phyloP scores from a whole-genome alignment of 2,113 vertebrate genomes.

The Ailurus styani region DNA sequence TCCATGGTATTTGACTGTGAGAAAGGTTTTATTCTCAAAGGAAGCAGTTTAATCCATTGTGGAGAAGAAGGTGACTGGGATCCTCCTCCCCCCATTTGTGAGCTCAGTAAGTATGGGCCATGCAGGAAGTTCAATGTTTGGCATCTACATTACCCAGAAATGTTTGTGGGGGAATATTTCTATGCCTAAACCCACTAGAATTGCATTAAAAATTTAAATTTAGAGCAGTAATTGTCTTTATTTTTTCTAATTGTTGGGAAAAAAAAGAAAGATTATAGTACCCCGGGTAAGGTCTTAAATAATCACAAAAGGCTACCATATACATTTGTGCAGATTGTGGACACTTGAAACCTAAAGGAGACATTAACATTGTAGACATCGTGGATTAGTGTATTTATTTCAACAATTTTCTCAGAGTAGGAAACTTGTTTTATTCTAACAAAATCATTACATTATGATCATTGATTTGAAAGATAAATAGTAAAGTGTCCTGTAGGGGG shows the following conservation, averaged over 20 bases:
- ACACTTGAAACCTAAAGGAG: neutral
- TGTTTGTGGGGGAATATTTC: neutral
- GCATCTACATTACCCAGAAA: neutral
- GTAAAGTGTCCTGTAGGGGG: neutral
- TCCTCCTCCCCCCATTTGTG: conserved; percentile 63
- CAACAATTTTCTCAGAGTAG: neutral
- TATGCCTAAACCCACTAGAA: neutral
- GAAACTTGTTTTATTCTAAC: neutral
- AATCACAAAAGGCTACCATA: neutral
- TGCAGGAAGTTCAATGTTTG: neutral
- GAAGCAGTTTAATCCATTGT: neutral
- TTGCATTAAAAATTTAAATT: neutral
- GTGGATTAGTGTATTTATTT: neutral
- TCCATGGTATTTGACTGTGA: conserved; percentile 53
- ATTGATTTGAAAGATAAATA: conserved; percentile 21
- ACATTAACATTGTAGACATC: neutral
- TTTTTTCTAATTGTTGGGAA: neutral
- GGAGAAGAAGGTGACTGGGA: conserved; percentile 57
- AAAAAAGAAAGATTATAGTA: neutral
- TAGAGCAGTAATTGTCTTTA: neutral
- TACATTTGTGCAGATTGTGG: no score
- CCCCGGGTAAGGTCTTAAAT: neutral
- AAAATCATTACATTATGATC: neutral
- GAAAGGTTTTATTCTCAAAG: neutral
- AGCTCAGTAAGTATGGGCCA: conserved; percentile 55